Evolutionary conservation across 2,113 vertebrate genomes (phyloP), one percentile per base, ranked within the genome.

Genomic region (Oxyruncus cristatus): DNA sequence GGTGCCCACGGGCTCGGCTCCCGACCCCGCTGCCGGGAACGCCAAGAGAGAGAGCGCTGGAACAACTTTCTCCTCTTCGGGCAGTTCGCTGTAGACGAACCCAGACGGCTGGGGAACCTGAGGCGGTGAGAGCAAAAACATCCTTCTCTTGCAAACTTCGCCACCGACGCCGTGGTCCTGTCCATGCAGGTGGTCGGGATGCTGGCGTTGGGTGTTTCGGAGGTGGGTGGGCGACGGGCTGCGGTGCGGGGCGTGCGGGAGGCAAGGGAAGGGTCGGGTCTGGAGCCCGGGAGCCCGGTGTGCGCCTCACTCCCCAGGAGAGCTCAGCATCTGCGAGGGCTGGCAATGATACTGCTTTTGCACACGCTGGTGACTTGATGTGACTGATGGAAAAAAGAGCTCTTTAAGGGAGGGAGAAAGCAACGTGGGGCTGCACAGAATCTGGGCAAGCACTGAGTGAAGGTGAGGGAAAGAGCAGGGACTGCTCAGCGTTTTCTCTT

Each of bases 131-230:
- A 78, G 53, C 58, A 8, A 20, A 55, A 3, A 1, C 35, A 8
- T 77, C 52, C 47, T 80, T 32, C 23, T 23, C 82, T 55, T 3
- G 24, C 56, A 19, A 61, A 91, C 75, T 92, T 71, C 2, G 4
- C 33, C 1, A 12, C 41, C 1, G 41, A 6, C 3, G 30, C 59
- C 14, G 15, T 1, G 61, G 9, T 53, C 4, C 68, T 2, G 1
- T 8, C 55, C 39, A 1, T 0, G 84, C 74, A 39, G 85, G 84
- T 11, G 56, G 53, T 42, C 1, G 20, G 68, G 71, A 55, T 68
- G 73, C 63, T 1, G 53, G 35, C 1, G 21, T 14, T 7, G 79
- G 4, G 35, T 10, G 41, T 46, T n/a, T 2, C 82, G 70, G 46
- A 61, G 56, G 32, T 2, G 53, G 62, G 42, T 59, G 78, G 85